Conservation (phyloP, 1,140 invertebrate genomes). For the Tetragonula clypearis region DNA sequence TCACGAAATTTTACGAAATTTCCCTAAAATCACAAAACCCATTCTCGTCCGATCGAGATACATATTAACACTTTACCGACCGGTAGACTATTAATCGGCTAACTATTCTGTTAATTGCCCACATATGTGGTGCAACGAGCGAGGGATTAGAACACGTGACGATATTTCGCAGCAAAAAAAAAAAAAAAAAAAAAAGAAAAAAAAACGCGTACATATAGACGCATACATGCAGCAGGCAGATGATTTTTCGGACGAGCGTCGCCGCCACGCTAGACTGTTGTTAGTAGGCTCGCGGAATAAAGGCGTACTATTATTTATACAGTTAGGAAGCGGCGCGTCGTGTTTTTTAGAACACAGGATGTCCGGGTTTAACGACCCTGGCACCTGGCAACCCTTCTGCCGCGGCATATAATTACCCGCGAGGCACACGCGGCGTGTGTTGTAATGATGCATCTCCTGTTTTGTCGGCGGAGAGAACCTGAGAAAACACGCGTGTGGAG, state of each 20-base stretch:
- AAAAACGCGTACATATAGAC: neutral
- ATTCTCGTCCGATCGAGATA: no score
- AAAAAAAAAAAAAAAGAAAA: no score
- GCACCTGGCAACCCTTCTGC: constrained; percentile 67
- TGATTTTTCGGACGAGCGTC: neutral
- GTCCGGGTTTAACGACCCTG: constrained; percentile 69
- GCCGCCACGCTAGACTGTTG: neutral
- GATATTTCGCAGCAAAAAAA: no score
- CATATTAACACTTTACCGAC: no score
- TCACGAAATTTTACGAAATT: no score
- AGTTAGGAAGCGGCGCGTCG: constrained; percentile 58
- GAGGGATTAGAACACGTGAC: no score
- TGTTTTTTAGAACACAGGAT: constrained; percentile 64
- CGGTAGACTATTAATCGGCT: no score
- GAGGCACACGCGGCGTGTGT: constrained; percentile 40
- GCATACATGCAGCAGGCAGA: neutral
- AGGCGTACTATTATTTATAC: constrained; percentile 54
- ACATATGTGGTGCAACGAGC: no score
- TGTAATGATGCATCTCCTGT: constrained; percentile 56
- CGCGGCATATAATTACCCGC: constrained; percentile 64
- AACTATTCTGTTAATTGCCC: no score
- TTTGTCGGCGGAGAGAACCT: constrained; percentile 38
- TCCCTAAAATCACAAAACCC: no score
- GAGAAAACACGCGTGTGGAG: constrained; percentile 47
- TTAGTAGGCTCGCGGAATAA: neutral